Evolutionary conservation across 2,113 vertebrate genomes (phyloP), one percentile per base, ranked within the genome.

Genomic region (Sigmodon hispidus): DNA sequence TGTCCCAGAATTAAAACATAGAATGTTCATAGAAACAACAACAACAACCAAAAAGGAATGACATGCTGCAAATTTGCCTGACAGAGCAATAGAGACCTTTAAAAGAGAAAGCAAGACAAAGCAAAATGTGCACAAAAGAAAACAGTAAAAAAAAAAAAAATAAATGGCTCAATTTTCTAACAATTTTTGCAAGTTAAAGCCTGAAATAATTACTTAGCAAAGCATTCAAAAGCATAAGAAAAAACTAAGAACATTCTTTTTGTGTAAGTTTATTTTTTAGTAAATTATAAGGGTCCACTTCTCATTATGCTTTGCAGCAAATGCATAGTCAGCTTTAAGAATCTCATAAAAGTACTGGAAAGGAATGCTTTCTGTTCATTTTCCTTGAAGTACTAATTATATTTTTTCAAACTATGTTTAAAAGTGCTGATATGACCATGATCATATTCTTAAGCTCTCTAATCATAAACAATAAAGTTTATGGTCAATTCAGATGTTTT

Each of bases 151-250:
- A 88, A 95, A 95, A 65, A n/a, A 87, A 92, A 96, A 61, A 13
- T 72, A 96, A 96, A 85, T 76, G 65, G 75, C 87, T 93, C 92
- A 96, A 97, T 96, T 96, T 96, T 93, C 93, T 96, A 70, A 90
- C 63, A 91, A 26, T 72, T 95, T 96, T 96, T 95, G 26, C 59
- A 92, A 97, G 52, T 96, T 88, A 95, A 95, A 87, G 93, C 36
- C 61, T 94, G 76, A 95, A 97, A 96, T 95, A 97, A 97, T 94
- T 96, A 94, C 69, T 89, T 93, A 69, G 73, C 48, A 93, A 95
- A 87, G 79, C 75, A 95, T 88, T 94, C 87, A 96, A 96, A 94
- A 40, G 55, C 75, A 95, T 80, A 21, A 97, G 65, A 94, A 95
- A 45, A 93, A 91, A 90, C 93, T 87, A 86, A 90, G 93, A 70